Percentiles rank a stretch among this genome's conserved stretches.
Evolutionary conservation across 1,140 invertebrate genomes (phyloP).

Genomic region (Drosophila tropicalis): DNA sequence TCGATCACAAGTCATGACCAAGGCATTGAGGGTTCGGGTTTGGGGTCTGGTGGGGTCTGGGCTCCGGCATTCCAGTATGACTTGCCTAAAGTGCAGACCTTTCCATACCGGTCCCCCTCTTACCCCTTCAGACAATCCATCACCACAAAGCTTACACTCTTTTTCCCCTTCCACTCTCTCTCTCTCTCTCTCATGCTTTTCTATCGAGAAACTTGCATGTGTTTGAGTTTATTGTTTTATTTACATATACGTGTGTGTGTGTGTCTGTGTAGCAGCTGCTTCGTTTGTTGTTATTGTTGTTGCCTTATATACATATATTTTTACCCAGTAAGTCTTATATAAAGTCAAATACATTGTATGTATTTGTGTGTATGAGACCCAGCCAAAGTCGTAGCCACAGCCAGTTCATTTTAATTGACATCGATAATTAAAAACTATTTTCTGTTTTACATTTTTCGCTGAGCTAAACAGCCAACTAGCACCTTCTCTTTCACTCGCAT

Average conservation of each 20-base stretch:
- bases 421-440: conserved; percentile 13
- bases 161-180: too few relatives aligned
- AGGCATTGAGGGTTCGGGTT: conserved; percentile 1
- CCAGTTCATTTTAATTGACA: conserved; percentile 14
- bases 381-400: conserved; percentile 6
- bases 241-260: background rate
- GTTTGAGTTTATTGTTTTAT: conserved; percentile 11
- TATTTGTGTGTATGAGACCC: conserved; percentile 1
- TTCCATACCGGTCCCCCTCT: background rate
- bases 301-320: background rate
- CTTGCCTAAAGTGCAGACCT: conserved; percentile 5
- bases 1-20: conserved; percentile 10
- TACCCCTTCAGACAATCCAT: too few relatives aligned
- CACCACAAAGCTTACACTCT: background rate
- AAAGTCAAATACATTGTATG: background rate
- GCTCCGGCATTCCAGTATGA: conserved; percentile 4
- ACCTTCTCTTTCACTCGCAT: background rate
- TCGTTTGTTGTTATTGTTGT: background rate
- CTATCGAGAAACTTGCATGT: conserved; percentile 1
- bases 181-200: background rate
- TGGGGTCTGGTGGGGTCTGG: background rate
- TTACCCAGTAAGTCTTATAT: conserved; percentile 1
- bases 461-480: background rate
- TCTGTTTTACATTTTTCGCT: conserved; percentile 11
- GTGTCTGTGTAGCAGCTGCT: background rate